A percentile compares a stretch with the other conserved stretches of the same genome.
Evolutionary conservation across 2,113 vertebrate genomes (phyloP).

Genomic region (Aldabrachelys gigantea): DNA sequence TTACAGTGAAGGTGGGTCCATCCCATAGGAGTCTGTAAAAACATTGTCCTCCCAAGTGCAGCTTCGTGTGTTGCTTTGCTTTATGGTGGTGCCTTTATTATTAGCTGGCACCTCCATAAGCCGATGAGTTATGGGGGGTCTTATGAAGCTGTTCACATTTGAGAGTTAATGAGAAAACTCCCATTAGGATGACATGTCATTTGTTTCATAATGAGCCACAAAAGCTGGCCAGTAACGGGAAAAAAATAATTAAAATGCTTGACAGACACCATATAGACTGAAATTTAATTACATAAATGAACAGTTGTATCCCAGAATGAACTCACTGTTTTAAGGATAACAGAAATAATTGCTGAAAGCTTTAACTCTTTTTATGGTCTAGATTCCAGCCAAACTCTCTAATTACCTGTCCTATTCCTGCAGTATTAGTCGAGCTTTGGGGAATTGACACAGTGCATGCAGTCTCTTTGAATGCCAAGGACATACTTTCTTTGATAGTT

Average conservation of each 20-base stretch:
- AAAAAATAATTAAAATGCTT: slow-evolving; percentile 25
- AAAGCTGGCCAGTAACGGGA: background rate
- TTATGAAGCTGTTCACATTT: slow-evolving; percentile 17
- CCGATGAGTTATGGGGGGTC: background rate
- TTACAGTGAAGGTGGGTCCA: background rate
- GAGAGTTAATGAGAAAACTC: background rate
- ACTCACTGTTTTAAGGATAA: background rate
- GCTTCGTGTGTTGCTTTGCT: background rate
- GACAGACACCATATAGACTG: background rate
- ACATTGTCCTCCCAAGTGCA: background rate
- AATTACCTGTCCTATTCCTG: background rate
- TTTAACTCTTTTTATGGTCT: accelerated
- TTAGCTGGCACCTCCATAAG: accelerated
- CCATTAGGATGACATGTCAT: background rate
- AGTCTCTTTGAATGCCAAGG: background rate
- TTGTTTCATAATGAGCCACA: slow-evolving; percentile 37
- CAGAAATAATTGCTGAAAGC: slow-evolving; percentile 34
- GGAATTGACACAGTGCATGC: background rate
- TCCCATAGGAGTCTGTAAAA: background rate
- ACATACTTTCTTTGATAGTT: background rate
- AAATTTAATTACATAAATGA: slow-evolving; percentile 35
- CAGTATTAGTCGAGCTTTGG: background rate
- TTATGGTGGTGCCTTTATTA: background rate
- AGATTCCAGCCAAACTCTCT: background rate
- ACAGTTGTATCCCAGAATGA: background rate